phyloP scores from a whole-genome alignment of 2,888 invertebrate species.

The Habrosyne pyritoides region DNA sequence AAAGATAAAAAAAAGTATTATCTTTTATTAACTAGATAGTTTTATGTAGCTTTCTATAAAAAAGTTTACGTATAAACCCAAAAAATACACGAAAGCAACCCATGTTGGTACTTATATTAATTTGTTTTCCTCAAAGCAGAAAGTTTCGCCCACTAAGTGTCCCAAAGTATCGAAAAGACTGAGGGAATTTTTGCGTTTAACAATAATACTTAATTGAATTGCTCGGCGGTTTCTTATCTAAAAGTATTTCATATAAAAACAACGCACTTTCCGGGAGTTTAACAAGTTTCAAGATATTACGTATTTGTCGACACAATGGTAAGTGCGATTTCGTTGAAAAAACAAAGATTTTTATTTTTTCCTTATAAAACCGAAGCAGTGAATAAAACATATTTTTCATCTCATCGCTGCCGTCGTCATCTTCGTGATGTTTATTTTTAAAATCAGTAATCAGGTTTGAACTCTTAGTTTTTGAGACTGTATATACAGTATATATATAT shows the following conservation, averaged over 20 bases:
- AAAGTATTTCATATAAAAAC: slow-evolving; percentile 5
- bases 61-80: background rate
- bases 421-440: too few species aligned
- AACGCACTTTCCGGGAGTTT: background rate
- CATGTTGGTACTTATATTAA: background rate
- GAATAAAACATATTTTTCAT: too few species aligned
- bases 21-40: background rate
- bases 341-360: background rate
- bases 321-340: background rate
- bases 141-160: background rate
- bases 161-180: background rate
- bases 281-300: background rate
- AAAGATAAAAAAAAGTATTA: background rate
- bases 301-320: background rate
- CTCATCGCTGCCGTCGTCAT: too few species aligned
- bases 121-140: slow-evolving; percentile 1
- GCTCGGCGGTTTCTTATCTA: background rate
- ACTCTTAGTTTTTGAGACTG: too few species aligned
- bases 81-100: background rate
- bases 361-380: background rate
- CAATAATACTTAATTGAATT: slow-evolving; percentile 7
- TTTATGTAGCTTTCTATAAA: background rate
- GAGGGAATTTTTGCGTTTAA: slow-evolving; percentile 1
- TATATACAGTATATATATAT: too few species aligned
- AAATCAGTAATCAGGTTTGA: too few species aligned